Evolutionary conservation across 2,888 invertebrate species (phyloP).

Genomic region (Acleris holmiana): DNA sequence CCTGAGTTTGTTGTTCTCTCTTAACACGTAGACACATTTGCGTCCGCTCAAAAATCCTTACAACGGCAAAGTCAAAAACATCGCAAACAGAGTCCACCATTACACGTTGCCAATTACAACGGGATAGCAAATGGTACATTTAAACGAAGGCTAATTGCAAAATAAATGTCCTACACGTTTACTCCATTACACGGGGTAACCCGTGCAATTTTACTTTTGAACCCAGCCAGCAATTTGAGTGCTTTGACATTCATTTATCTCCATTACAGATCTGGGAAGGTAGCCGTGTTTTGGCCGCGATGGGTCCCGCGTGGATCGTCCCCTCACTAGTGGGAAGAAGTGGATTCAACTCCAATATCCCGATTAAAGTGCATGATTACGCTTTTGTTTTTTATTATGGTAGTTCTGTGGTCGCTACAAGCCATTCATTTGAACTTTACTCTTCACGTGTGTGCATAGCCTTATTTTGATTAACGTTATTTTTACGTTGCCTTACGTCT

Average conservation of each 20-base stretch:
- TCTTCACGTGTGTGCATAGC: too few relatives aligned
- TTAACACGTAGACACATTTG: neutral
- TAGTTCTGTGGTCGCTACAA: neutral
- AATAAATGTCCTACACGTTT: conserved; percentile 78
- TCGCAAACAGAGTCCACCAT: conserved; percentile 37
- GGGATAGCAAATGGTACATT: conserved; percentile 53
- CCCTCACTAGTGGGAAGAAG: conserved; percentile 46
- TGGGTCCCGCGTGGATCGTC: conserved; percentile 62
- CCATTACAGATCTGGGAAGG: conserved; percentile 73
- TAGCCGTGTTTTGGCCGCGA: conserved; percentile 47
- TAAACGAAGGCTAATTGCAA: conserved; percentile 69
- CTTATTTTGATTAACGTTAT: too few relatives aligned
- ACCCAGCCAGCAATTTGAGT: conserved; percentile 64
- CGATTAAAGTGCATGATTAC: conserved; percentile 6
- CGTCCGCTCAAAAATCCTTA: neutral
- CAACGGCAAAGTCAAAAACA: conserved; percentile 30
- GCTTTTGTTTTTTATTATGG: neutral
- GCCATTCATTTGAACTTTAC: neutral
- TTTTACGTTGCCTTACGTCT: too few relatives aligned
- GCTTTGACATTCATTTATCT: conserved; percentile 82
- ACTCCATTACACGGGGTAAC: conserved; percentile 75
- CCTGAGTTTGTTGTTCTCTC: neutral
- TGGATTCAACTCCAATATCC: conserved; percentile 30
- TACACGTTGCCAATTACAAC: conserved; percentile 39
- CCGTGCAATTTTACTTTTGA: conserved; percentile 73